Conservation (phyloP, 2,113 vertebrate genomes). For the Fukomys damarensis region DNA sequence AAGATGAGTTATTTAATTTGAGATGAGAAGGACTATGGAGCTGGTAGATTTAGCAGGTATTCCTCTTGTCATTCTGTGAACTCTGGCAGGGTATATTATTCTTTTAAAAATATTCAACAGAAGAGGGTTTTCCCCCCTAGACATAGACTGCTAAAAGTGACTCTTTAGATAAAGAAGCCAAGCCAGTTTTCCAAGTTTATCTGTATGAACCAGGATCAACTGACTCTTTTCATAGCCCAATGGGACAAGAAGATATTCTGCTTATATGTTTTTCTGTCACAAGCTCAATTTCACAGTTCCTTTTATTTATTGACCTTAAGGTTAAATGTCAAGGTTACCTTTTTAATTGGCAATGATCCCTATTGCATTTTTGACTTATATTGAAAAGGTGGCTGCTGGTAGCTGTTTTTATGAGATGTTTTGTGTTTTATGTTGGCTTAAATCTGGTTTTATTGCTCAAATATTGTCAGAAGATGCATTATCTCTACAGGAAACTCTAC, state of each 20-base stretch:
- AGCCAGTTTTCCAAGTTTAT: neutral
- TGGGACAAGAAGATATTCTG: conserved; percentile 32
- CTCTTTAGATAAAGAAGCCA: neutral
- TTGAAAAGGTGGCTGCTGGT: conserved; percentile 57
- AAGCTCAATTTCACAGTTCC: conserved; percentile 57
- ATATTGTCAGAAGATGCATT: conserved; percentile 80
- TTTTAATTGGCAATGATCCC: conserved; percentile 39
- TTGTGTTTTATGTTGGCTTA: conserved; percentile 73
- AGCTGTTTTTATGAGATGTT: conserved; percentile 60
- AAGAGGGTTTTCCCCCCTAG: neutral
- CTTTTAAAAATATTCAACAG: conserved; percentile 22
- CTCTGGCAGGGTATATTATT: neutral
- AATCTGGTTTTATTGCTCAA: conserved; percentile 66
- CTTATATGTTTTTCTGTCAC: neutral
- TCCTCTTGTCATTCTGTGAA: neutral
- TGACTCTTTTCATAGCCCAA: neutral
- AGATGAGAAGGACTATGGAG: conserved; percentile 7
- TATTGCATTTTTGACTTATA: conserved; percentile 66
- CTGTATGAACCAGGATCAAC: neutral
- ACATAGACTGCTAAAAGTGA: conserved; percentile 24
- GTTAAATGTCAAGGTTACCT: conserved; percentile 61
- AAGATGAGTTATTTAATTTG: neutral
- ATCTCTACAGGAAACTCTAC: conserved; percentile 67
- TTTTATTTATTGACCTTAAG: conserved; percentile 60
- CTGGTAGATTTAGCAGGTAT: conserved; percentile 1